These are phyloP conservation scores for Pteropus alecto DNA, from an alignment of 2,113 vertebrate genomes.

Conservation along the genomic window DNA sequence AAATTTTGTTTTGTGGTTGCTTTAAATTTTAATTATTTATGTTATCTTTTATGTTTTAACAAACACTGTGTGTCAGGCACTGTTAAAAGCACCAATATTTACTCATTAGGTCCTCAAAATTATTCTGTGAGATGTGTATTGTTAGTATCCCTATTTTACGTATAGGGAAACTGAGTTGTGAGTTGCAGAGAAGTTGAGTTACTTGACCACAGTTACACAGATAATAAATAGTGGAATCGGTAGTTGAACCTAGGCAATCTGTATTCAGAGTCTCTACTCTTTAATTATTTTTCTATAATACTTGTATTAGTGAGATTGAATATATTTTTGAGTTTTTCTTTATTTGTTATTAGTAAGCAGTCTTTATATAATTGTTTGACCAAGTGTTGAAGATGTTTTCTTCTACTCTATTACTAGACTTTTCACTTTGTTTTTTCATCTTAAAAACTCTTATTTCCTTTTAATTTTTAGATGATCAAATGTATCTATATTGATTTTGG, in stretches of 20 bases:
- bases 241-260: background rate
- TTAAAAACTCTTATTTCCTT: background rate
- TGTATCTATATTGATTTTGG: background rate
- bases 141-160: background rate
- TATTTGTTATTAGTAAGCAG: background rate
- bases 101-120: background rate
- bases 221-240: background rate
- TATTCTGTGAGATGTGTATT: background rate
- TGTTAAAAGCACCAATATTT: background rate
- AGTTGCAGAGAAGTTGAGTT: background rate
- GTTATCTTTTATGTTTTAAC: slow-evolving; percentile 1
- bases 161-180: background rate
- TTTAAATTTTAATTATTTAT: slow-evolving; percentile 27
- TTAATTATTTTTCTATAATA: background rate
- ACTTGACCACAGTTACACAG: background rate
- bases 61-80: background rate
- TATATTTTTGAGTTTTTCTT: background rate
- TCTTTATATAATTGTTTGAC: background rate
- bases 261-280: background rate
- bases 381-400: background rate
- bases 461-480: slow-evolving; percentile 30
- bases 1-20: background rate
- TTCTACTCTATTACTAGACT: background rate
- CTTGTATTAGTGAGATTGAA: background rate
- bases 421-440: background rate